These are phyloP conservation scores for Boulengeromyrus knoepffleri DNA, from an alignment of 2,113 vertebrate species.

Conservation along the genomic window DNA sequence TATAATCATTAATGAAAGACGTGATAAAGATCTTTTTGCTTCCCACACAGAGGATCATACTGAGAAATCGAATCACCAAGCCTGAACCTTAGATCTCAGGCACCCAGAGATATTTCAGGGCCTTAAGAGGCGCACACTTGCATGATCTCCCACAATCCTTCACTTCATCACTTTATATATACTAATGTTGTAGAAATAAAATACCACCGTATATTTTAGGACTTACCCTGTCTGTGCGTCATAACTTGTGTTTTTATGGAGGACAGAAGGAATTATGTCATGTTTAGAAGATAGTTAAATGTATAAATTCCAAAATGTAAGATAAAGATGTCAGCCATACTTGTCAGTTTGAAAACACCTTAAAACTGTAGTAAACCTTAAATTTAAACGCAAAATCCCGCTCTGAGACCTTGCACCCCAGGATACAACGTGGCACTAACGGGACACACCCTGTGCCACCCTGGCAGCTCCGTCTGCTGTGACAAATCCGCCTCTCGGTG, in stretches of 20 bases:
- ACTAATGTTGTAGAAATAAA: background rate
- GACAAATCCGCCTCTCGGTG: background rate
- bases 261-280: background rate
- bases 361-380: background rate
- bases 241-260: background rate
- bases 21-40: background rate
- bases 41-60: background rate
- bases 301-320: background rate
- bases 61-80: background rate
- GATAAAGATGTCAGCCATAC: background rate
- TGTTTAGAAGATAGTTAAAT: background rate
- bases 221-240: background rate
- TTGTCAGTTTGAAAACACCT: background rate
- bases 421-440: background rate
- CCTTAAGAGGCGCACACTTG: background rate
- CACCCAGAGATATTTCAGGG: background rate
- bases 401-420: background rate
- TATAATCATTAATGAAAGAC: background rate
- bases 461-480: background rate
- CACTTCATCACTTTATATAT: background rate
- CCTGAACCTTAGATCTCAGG: background rate
- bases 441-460: background rate
- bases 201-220: background rate
- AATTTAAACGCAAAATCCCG: background rate
- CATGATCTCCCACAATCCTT: background rate